Conservation (phyloP, 2,888 invertebrate species). For the Polyploca ridens region DNA sequence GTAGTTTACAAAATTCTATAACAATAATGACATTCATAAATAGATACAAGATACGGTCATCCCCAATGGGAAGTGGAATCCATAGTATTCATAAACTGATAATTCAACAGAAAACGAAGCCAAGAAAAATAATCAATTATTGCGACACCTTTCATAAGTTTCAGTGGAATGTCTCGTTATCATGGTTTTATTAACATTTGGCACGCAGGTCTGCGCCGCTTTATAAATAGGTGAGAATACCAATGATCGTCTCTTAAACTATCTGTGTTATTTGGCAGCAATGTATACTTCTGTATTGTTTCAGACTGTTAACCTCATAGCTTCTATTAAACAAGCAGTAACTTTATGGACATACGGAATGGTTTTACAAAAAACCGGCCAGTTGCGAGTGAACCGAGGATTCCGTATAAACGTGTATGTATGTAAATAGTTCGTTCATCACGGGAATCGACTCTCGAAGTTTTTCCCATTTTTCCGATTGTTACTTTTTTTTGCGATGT, state of each 20-base stretch:
- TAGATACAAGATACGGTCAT: too few species aligned
- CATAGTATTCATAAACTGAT: not conserved
- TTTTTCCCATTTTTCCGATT: too few species aligned
- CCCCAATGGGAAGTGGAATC: too few species aligned
- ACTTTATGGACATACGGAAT: not conserved
- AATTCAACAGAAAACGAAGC: not conserved
- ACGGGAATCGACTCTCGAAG: not conserved
- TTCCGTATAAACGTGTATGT: not conserved
- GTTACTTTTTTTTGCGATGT: too few species aligned
- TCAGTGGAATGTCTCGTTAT: slow-evolving; percentile 20
- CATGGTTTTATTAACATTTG: slow-evolving; percentile 35
- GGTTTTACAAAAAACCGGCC: not conserved
- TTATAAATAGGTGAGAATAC: slow-evolving; percentile 38
- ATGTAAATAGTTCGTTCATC: not conserved
- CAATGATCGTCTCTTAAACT: not conserved
- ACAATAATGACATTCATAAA: too few species aligned
- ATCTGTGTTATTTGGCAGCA: not conserved
- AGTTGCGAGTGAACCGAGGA: too few species aligned
- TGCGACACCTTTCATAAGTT: slow-evolving; percentile 11
- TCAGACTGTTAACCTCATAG: slow-evolving; percentile 5
- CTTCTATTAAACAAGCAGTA: not conserved
- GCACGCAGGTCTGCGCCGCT: slow-evolving; percentile 32
- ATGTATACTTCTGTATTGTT: not conserved
- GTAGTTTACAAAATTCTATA: too few species aligned
- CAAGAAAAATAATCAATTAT: not conserved